A percentile compares a stretch with the other conserved stretches of the same genome.
Conservation (phyloP, 2,888 invertebrate species). For the Pemphredon lugubris region DNA sequence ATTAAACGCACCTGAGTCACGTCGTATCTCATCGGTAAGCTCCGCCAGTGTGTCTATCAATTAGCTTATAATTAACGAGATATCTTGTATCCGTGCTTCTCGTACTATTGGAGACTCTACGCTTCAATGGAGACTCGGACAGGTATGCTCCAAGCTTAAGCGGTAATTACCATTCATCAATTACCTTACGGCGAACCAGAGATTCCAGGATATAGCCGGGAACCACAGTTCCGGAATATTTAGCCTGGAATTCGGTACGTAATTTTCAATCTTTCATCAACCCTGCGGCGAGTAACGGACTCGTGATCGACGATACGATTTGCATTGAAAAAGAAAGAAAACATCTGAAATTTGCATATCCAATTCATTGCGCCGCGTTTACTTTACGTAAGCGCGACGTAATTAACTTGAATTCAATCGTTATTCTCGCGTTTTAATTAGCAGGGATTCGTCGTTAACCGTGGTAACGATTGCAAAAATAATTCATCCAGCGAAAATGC, state of each 20-base stretch:
- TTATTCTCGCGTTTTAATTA: too few relatives aligned
- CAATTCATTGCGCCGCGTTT: too few relatives aligned
- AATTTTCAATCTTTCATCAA: slow-evolving; percentile 4
- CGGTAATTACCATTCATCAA: slow-evolving; percentile 63
- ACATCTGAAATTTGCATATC: too few relatives aligned
- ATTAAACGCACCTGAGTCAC: not conserved
- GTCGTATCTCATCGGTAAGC: not conserved
- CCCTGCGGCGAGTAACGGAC: too few relatives aligned
- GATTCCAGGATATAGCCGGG: slow-evolving; percentile 37
- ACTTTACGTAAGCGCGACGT: too few relatives aligned
- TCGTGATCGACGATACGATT: too few relatives aligned
- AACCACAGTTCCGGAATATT: not conserved
- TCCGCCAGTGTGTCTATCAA: slow-evolving; percentile 53
- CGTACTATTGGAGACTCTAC: slow-evolving; percentile 33
- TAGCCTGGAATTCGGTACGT: slow-evolving; percentile 2
- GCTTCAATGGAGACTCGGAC: slow-evolving; percentile 25
- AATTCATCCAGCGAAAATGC: too few relatives aligned
- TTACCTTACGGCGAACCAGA: slow-evolving; percentile 45
- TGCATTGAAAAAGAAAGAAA: too few relatives aligned
- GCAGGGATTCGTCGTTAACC: too few relatives aligned
- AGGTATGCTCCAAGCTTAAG: slow-evolving; percentile 53
- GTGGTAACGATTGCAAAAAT: too few relatives aligned
- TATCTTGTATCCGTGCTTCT: slow-evolving; percentile 31
- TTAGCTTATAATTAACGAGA: slow-evolving; percentile 59
- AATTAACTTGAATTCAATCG: too few relatives aligned